Base-by-base conservation (phyloP, 2,113 vertebrate species). In the Hystrix cristata region DNA sequence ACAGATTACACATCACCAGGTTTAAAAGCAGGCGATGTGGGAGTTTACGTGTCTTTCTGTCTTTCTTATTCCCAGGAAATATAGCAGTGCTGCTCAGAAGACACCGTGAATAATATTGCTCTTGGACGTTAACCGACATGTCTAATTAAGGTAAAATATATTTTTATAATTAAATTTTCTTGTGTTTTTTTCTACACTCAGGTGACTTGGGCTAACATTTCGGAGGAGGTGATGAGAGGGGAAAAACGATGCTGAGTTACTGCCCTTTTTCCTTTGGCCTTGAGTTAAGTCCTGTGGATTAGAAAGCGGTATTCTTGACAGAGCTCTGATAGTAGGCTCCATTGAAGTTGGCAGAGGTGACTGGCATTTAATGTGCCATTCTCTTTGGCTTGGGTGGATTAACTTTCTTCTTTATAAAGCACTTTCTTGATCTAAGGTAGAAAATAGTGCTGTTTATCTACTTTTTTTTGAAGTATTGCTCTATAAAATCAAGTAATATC, bases 101-200 rank as follows among this genome's bases (percentile, higher is more conserved):
- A 86, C 34, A 31, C 43, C 57, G 60, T 53, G 65, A 93, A 11
- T 51, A 38, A 6, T 72, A 76, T 9, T 87, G 27, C 74, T 29
- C 64, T 64, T 80, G 80, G 57, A 90, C 8, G 16, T n/a, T 55
- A 72, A 65, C 94, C 91, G 92, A 90, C 95, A 81, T 43, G 18
- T 57, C n/a, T 95, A 97, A 98, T 93, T 97, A 98, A 98, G 98
- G 98, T 99, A 98, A 96, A 97, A 80, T 31, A n/a, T 64, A 23
- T 14, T 7, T 34, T 69, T 64, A 57, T 59, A 12, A 23, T 53
- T 76, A 81, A 10, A 8, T 67, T 72, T 92, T 82, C 43, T 95
- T 64, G 27, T 25, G 27, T 16, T 29, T 74, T 96, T 25, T 48
- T 94, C 34, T 93, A 1, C 27, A 34, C 12, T 94, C 74, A 62